Evolutionary conservation across 1,140 invertebrate genomes (phyloP).

Genomic region (Periplaneta americana): DNA sequence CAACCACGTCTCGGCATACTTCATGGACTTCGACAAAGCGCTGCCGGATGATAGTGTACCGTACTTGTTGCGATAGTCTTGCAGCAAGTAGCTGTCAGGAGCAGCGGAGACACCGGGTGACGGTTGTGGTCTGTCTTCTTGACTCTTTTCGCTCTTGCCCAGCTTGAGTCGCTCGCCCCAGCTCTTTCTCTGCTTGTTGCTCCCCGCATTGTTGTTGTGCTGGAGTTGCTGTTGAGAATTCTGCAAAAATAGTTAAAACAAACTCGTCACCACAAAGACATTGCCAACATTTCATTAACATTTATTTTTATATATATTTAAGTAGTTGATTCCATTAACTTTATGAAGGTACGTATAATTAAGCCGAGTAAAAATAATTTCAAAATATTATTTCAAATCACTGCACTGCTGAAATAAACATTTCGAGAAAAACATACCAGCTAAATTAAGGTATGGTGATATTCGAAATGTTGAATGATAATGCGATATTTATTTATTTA

Average conservation of each 20-base stretch:
- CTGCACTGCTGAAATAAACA: too few relatives aligned
- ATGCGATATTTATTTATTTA: too few relatives aligned
- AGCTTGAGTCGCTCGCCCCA: constrained; percentile 42
- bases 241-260: too few relatives aligned
- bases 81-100: constrained; percentile 12
- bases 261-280: too few relatives aligned
- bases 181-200: constrained; percentile 41
- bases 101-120: constrained; percentile 23
- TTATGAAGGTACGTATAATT: not conserved
- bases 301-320: too few relatives aligned
- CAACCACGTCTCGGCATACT: constrained; percentile 75
- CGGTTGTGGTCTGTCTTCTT: constrained; percentile 35
- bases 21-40: constrained; percentile 70
- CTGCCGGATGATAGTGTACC: constrained; percentile 43
- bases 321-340: not conserved
- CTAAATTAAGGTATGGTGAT: too few relatives aligned
- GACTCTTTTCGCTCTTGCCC: constrained; percentile 22
- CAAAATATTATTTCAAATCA: too few relatives aligned
- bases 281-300: too few relatives aligned
- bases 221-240: too few relatives aligned
- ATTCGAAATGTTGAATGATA: too few relatives aligned
- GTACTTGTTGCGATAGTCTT: constrained; percentile 25
- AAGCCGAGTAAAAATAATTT: too few relatives aligned
- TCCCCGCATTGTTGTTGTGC: not conserved
- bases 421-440: too few relatives aligned